A percentile compares a stretch with the other conserved stretches of the same genome.
Conservation (phyloP, 2,797 vertebrate genomes). For the Amniataba percoides region DNA sequence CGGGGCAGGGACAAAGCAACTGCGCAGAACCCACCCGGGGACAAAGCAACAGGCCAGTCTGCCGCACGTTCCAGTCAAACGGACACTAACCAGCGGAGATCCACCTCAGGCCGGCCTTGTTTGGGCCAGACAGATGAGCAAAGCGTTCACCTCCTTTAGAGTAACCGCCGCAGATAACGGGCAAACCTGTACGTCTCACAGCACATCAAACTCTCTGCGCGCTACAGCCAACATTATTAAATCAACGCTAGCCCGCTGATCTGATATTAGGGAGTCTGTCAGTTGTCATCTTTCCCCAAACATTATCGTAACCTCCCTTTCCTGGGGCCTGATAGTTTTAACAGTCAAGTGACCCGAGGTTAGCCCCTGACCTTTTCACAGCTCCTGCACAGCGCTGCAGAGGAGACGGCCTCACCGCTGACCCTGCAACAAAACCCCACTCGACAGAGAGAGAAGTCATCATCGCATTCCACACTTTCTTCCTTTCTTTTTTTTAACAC, state of each 20-base stretch:
- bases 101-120: slow-evolving; percentile 23
- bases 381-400: slow-evolving; percentile 60
- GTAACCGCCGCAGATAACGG: neutral
- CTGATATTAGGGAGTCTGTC: slow-evolving; percentile 38
- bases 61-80: slow-evolving; percentile 76
- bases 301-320: slow-evolving; percentile 86
- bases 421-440: slow-evolving; percentile 68
- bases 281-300: slow-evolving; percentile 79
- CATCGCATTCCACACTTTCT: slow-evolving; percentile 63
- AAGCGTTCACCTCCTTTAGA: slow-evolving; percentile 2
- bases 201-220: neutral
- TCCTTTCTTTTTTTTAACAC: neutral
- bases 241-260: neutral
- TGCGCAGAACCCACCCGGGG: slow-evolving; percentile 71
- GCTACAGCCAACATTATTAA: neutral
- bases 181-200: neutral
- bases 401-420: slow-evolving; percentile 50
- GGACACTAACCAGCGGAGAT: slow-evolving; percentile 56
- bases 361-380: slow-evolving; percentile 91
- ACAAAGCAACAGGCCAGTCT: slow-evolving; percentile 76
- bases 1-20: slow-evolving; percentile 77
- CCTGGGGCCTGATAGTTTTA: slow-evolving; percentile 83
- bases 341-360: slow-evolving; percentile 89
- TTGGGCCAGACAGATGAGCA: slow-evolving; percentile 29
- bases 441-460: slow-evolving; percentile 58